These are phyloP conservation scores for Montipora foliosa DNA, from an alignment of 64 coral and sea anemone genomes.

Conservation along the genomic window DNA sequence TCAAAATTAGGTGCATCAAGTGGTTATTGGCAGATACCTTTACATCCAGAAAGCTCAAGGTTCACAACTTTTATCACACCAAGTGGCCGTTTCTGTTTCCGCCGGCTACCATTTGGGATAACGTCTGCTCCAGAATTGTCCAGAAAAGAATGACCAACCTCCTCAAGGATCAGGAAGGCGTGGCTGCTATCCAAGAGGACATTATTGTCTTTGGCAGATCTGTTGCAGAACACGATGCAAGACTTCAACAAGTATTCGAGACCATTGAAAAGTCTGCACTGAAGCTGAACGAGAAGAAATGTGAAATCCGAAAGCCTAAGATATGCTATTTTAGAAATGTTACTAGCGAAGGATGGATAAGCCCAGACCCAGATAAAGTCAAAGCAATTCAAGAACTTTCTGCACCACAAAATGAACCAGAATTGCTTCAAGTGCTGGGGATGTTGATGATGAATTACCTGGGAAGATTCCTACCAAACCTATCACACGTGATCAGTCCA, in stretches of 20 bases:
- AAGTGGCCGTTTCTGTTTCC: constrained; percentile 6
- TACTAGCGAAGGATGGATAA: too few species aligned
- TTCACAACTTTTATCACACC: constrained; percentile 45
- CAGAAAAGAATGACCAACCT: constrained; percentile 33
- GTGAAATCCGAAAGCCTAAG: neutral
- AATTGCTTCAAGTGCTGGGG: too few species aligned
- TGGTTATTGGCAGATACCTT: constrained; percentile 29
- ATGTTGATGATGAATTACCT: too few species aligned
- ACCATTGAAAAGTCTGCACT: constrained; percentile 6
- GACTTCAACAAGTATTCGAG: neutral
- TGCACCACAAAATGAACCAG: too few species aligned
- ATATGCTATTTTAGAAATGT: constrained; percentile 3
- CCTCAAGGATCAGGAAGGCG: constrained; percentile 19
- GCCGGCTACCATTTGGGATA: constrained; percentile 21
- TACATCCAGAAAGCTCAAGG: neutral
- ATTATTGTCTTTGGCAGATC: constrained; percentile 17
- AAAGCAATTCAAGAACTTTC: too few species aligned
- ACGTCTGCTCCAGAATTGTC: constrained; percentile 26
- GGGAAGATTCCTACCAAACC: too few species aligned
- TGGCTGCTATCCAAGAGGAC: constrained; percentile 20
- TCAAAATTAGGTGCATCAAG: constrained; percentile 4
- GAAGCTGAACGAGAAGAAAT: constrained; percentile 27
- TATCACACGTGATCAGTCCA: too few species aligned
- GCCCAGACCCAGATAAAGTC: too few species aligned
- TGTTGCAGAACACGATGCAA: constrained; percentile 7